Conservation (phyloP, 1,140 invertebrate species). For the Physella acuta region DNA sequence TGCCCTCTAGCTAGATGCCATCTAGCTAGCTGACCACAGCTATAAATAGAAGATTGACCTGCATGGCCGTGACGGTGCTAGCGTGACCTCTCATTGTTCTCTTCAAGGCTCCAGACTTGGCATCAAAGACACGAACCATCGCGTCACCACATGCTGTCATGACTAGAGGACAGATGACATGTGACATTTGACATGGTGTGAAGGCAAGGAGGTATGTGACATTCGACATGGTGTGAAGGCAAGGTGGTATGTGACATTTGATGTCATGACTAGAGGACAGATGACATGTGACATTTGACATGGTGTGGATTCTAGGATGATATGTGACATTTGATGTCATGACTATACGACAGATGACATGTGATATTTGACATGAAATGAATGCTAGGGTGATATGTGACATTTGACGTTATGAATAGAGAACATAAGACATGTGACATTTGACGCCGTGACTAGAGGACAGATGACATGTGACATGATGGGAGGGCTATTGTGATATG, state of each 20-base stretch:
- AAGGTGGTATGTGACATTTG: background rate
- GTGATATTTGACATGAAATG: constrained; percentile 53
- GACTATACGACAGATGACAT: constrained; percentile 37
- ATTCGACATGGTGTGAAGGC: background rate
- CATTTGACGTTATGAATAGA: constrained; percentile 41
- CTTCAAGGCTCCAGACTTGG: constrained; percentile 62
- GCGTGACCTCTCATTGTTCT: constrained; percentile 59
- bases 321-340: background rate
- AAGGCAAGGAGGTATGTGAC: background rate
- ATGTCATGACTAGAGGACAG: constrained; percentile 57
- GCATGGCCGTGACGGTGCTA: constrained; percentile 58
- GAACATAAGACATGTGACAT: background rate
- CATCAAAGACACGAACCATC: constrained; percentile 60
- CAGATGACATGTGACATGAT: background rate
- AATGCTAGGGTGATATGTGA: background rate
- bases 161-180: constrained; percentile 47
- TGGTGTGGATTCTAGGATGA: background rate
- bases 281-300: background rate
- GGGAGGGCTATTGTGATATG: no score
- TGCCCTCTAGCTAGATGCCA: background rate
- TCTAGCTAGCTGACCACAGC: background rate
- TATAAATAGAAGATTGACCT: constrained; percentile 41
- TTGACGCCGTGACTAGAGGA: constrained; percentile 55
- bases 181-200: background rate
- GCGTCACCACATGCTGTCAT: constrained; percentile 62